Evolutionary conservation across 2,888 invertebrate genomes (phyloP), one percentile per base, ranked within the genome.

Genomic region (Dynastes grantii): DNA sequence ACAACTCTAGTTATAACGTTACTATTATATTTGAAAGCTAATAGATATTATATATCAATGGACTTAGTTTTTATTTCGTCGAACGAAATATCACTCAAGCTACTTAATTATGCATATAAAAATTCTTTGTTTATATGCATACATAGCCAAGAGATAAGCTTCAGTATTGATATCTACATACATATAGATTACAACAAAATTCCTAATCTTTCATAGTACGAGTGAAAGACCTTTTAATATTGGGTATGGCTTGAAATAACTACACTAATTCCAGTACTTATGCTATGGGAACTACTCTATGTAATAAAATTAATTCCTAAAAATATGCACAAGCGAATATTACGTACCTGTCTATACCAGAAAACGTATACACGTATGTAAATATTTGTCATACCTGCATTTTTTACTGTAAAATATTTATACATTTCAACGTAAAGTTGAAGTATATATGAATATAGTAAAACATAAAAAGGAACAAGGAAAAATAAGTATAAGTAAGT

Each of bases 401-500:
- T 49, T 68, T 68, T 68, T 27, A 32, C 51, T 68, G 29, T 68
- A 68, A 68, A 68, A 67, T 67, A 67, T 67, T 68, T 68, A 68
- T 68, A 29, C 51, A 51, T 68, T 68, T 68, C 51, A 16, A 58
- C 49, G 51, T 51, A 51, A 51, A 51, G 29, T 51, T 63, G 63
- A 63, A 63, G 63, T 63, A 32, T 63, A 29, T 45, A 45, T 27
- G 51, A 45, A 67, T 45, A 22, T 51, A 49, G 68, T 51, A 68
- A 68, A 68, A 68, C 45, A 13, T 61, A 49, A 75, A 75, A 45
- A 61, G 22, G 8, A 29, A 29, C 61, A 75, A 45, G 3, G 61
- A 75, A 75, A 75, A 75, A 75, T 37, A 55, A 71, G 55, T 58
- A 37, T 5, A 61, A 63, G 61, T 75, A 75, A 61, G 61, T 75